A percentile compares a stretch with the other conserved stretches of the same genome.
These are phyloP conservation scores for Naso thynnoides DNA, from an alignment of 2,797 vertebrate genomes.

Conservation along the genomic window DNA sequence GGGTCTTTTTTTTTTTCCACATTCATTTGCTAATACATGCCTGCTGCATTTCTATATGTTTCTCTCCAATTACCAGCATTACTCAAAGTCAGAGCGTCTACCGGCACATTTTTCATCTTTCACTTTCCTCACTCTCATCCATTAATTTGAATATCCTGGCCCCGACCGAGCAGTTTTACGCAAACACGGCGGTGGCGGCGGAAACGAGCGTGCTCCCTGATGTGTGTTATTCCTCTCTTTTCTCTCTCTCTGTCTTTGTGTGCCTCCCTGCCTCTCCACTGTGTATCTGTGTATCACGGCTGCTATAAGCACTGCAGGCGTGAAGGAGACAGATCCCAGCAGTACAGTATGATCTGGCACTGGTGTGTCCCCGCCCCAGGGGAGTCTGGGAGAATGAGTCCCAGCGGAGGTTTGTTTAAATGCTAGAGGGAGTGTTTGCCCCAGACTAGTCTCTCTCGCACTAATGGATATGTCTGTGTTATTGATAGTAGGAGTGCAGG, in stretches of 20 bases:
- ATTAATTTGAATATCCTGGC: conserved; percentile 81
- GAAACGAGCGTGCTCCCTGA: conserved; percentile 55
- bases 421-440: conserved; percentile 82
- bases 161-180: conserved; percentile 53
- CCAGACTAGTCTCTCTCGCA: conserved; percentile 64
- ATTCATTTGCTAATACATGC: conserved; percentile 79
- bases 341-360: conserved; percentile 57
- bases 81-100: conserved; percentile 80
- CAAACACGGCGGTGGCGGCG: conserved; percentile 59
- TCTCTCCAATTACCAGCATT: conserved; percentile 83
- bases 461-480: conserved; percentile 82
- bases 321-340: conserved; percentile 72
- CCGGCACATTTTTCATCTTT: conserved; percentile 79
- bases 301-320: conserved; percentile 49
- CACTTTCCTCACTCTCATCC: conserved; percentile 76
- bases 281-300: too few species aligned
- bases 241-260: conserved; percentile 18
- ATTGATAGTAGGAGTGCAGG: conserved; percentile 76
- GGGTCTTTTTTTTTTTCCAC: conserved; percentile 25
- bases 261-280: conserved; percentile 29
- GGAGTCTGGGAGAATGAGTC: conserved; percentile 83
- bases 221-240: conserved; percentile 54
- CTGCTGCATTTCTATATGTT: conserved; percentile 77
- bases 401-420: conserved; percentile 81
- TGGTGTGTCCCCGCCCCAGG: conserved; percentile 70